Evolutionary conservation across 2,888 invertebrate genomes (phyloP), one percentile per base, ranked within the genome.

Genomic region (Drosophila aldrichi): DNA sequence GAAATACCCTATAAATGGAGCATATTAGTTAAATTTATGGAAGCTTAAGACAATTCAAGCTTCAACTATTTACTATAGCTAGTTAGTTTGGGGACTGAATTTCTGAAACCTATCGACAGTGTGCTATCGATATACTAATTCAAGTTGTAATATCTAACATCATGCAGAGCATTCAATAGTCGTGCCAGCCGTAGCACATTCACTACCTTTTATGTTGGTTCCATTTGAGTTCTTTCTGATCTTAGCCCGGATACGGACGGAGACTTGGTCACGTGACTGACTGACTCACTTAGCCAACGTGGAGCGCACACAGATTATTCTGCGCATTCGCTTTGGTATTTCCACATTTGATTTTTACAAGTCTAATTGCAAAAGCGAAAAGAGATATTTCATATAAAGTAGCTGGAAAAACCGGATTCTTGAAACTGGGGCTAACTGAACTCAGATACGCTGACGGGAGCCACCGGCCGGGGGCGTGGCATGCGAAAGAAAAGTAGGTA

Each of bases 251-350:
- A 56, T 61, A 46, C 49, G 29, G 16, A 16, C 12, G 18, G 14
- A 18, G 49, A 38, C 18, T 22, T 12, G 22, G 57, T 70, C 63
- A 49, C 55, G 58, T 71, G 73, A 62, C 77, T 34, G 22, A 25
- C 36, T 49, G 25, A 16, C 3, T 44, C 29, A 43, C 20, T 20
- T 16, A 1, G 16, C 10, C 32, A 32, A 48, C 18, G 48, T 12
- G 18, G 48, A n/a, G 22, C 25, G 29, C 29, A 22, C 34, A 10
- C 8, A 14, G 34, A 20, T 51, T 65, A 64, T 64, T 29, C 22
- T 61, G 34, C 22, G n/a, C 14, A 43, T 29, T 46, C 14, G 12
- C 25, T 12, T 14, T 32, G 32, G 38, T 18, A 32, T 9, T 38
- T 63, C 46, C 29, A 41, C 29, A 20, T 38, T 46, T 61, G 14